These are phyloP conservation scores for Meandrina meandrites DNA, from an alignment of 92 coral and sea anemone genomes.

Conservation along the genomic window DNA sequence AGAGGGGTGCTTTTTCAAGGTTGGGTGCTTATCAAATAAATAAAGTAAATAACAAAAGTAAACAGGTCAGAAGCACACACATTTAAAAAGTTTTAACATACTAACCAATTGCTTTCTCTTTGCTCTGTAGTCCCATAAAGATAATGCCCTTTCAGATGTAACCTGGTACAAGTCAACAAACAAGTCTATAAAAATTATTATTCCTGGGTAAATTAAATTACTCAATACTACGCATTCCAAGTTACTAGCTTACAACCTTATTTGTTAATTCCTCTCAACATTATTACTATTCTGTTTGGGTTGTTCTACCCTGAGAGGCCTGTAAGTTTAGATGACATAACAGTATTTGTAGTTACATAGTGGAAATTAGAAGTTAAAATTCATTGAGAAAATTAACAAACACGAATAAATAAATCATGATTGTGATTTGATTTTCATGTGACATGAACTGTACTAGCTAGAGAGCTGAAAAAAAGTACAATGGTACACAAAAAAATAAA, in stretches of 20 bases:
- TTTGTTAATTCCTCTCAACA: too few relatives aligned
- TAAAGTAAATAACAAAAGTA: too few relatives aligned
- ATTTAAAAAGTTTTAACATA: not conserved
- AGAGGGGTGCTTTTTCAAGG: too few relatives aligned
- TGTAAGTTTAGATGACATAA: not conserved
- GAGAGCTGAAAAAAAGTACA: too few relatives aligned
- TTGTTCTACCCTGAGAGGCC: not conserved
- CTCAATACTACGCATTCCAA: too few relatives aligned
- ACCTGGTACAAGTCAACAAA: constrained; percentile 54
- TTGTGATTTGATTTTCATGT: not conserved
- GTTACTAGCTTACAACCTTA: too few relatives aligned
- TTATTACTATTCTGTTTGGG: not conserved
- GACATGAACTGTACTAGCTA: not conserved
- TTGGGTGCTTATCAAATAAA: too few relatives aligned
- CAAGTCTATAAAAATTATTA: not conserved
- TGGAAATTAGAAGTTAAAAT: too few relatives aligned
- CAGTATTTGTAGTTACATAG: too few relatives aligned
- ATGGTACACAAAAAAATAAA: too few relatives aligned
- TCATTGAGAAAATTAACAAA: too few relatives aligned
- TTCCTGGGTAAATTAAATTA: not conserved
- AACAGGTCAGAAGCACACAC: not conserved
- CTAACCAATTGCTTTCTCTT: constrained; percentile 94
- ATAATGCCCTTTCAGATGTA: constrained; percentile 93
- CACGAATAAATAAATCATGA: too few relatives aligned
- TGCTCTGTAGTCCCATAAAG: constrained; percentile 97